A percentile compares a stretch with the other conserved stretches of the same genome.
phyloP scores from a whole-genome alignment of 2,113 vertebrate species.

The Nipponia nippon region DNA sequence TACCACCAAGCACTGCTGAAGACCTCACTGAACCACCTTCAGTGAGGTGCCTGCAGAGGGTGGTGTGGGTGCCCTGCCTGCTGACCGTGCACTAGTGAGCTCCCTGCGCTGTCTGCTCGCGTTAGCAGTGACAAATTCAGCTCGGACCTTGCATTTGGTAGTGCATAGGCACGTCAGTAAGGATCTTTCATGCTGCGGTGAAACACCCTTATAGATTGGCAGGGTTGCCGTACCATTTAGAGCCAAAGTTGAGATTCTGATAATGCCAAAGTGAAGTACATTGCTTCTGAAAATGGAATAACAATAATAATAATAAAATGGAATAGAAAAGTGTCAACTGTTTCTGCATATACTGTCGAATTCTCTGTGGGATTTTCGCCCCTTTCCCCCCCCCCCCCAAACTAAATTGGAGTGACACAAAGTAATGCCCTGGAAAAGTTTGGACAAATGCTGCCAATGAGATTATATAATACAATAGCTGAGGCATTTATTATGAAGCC shows the following conservation, averaged over 20 bases:
- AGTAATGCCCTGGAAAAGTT: slow-evolving; percentile 18
- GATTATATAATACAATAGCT: slow-evolving; percentile 48
- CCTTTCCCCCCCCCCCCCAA: neutral
- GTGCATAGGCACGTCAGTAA: neutral
- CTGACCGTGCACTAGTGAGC: neutral
- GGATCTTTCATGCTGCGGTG: neutral
- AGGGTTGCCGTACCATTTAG: neutral
- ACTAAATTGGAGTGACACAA: neutral
- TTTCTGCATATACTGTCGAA: neutral
- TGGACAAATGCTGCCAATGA: neutral
- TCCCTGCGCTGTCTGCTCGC: rapidly evolving
- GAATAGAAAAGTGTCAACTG: neutral
- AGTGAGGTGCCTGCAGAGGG: neutral
- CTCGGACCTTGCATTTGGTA: neutral
- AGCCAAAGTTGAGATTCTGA: neutral
- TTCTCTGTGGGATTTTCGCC: neutral
- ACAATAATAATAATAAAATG: neutral
- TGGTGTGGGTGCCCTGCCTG: neutral
- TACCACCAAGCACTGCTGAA: neutral
- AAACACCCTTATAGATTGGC: neutral
- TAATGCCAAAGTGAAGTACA: neutral
- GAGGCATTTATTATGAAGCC: slow-evolving; percentile 27
- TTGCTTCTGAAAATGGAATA: neutral
- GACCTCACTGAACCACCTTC: neutral
- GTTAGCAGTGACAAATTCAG: neutral